Evolutionary conservation across 2,888 invertebrate genomes (phyloP), one percentile per base, ranked within the genome.

Genomic region (Scaptomyza reducta): DNA sequence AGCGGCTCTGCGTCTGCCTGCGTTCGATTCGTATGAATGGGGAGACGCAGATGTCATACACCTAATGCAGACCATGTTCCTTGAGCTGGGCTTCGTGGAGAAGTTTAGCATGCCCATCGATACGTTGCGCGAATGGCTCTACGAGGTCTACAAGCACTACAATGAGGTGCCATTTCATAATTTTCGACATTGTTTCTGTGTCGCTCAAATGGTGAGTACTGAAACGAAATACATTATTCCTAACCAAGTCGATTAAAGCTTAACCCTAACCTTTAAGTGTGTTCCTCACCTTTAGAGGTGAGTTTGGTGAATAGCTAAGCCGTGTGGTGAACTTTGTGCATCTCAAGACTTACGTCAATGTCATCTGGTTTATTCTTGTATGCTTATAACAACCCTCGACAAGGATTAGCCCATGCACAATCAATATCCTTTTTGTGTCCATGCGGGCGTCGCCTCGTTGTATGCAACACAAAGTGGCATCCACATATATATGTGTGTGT

Each of bases 161-260:
- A 95, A 96, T 92, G 96, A 96, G 92, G 96, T 96, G 89, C 96
- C 96, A 69, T 96, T 96, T 92, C 96, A 96, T 92, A 96, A 96
- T 92, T 96, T 96, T 92, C 94, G 96, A 77, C 96, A 96, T 90
- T 96, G 96, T 91, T 96, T 96, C 92, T 96, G 96, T 92, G 96
- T 96, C 74, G 94, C 96, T 66, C 96, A 96, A 93, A 96, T 96
- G 96, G 96, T 96, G 92, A 93, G 93, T 93, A 7, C 27, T 27
- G 7, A 27, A 27, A 27, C n/a, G n/a, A n/a, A n/a, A n/a, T n/a
- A n/a, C n/a, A n/a, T n/a, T n/a, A n/a, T n/a, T n/a, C n/a, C n/a
- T n/a, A n/a, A n/a, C n/a, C n/a, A n/a, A n/a, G n/a, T n/a, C 3
- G 5, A 27, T 6, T 27, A 6, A 27, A 27, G 27, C 22, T 27